Evolutionary conservation across 2,113 vertebrate species (phyloP).

Genomic region (Pterocles burchelli): DNA sequence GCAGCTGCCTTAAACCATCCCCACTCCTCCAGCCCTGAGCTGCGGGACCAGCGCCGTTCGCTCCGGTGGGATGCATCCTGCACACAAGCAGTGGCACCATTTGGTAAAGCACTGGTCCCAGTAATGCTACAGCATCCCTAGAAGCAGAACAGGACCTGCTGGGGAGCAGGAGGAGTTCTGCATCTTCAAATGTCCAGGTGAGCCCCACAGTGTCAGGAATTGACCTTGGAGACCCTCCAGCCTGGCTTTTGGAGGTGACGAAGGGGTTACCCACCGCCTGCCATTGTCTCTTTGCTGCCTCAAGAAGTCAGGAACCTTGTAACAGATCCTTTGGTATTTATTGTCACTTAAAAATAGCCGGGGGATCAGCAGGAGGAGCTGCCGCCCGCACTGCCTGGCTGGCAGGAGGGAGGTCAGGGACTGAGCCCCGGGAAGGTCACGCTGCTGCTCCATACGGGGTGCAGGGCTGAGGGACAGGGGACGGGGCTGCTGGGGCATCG

Average conservation of each 20-base stretch:
- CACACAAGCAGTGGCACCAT: not conserved
- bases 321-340: not conserved
- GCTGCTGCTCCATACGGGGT: not conserved
- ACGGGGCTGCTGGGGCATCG: fast-evolving
- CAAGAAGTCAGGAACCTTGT: not conserved
- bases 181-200: fast-evolving
- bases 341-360: not conserved
- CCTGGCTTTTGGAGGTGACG: fast-evolving
- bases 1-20: not conserved
- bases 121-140: not conserved
- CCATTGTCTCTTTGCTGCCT: not conserved
- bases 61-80: not conserved
- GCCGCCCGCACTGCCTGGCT: not conserved
- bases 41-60: fast-evolving
- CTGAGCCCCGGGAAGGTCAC: not conserved
- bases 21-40: not conserved
- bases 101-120: not conserved
- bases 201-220: fast-evolving
- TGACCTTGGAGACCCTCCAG: not conserved
- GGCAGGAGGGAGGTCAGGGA: not conserved
- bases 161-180: not conserved
- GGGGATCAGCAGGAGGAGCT: not conserved
- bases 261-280: not conserved
- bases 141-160: not conserved
- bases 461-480: fast-evolving